Percentiles rank a stretch among this genome's conserved stretches.
These are phyloP conservation scores for Sebastes paucispinis DNA, from an alignment of 2,797 vertebrate genomes.

Conservation along the genomic window DNA sequence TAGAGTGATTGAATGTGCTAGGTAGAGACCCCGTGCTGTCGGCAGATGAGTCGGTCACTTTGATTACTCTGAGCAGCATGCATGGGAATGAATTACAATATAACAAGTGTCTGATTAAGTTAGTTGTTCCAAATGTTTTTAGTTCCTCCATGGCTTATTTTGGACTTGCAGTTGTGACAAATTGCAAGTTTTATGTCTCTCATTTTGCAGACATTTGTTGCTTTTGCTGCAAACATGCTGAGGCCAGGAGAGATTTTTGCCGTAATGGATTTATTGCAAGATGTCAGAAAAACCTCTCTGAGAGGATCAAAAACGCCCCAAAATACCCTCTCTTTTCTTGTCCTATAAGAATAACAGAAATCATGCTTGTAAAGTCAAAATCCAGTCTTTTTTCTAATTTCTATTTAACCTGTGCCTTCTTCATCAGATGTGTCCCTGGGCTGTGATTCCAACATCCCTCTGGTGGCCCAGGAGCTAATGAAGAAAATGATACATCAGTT, in stretches of 20 bases:
- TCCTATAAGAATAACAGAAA: neutral
- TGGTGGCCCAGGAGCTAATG: conserved; percentile 99
- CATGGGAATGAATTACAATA: too few relatives aligned
- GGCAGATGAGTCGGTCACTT: too few relatives aligned
- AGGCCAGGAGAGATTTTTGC: neutral
- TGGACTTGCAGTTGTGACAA: neutral
- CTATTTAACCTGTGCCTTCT: neutral
- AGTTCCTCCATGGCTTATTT: neutral
- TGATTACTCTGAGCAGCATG: too few relatives aligned
- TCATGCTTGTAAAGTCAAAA: neutral
- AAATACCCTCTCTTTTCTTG: neutral
- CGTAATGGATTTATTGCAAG: neutral
- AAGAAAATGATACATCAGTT: conserved; percentile 99
- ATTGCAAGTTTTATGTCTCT: too few relatives aligned
- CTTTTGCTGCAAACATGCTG: neutral
- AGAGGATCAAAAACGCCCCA: rapidly evolving
- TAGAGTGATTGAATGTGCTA: neutral
- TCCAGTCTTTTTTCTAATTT: neutral
- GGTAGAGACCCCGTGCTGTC: too few relatives aligned
- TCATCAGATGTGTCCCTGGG: conserved; percentile 91
- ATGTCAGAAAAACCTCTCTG: neutral
- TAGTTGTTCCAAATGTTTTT: too few relatives aligned
- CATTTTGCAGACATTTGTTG: neutral
- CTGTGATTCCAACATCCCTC: conserved; percentile 96
- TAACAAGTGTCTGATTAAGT: too few relatives aligned